Evolutionary conservation across 64 coral and sea anemone genomes (phyloP), one percentile per base, ranked within the genome.

Genomic region (Montipora efflorescens): DNA sequence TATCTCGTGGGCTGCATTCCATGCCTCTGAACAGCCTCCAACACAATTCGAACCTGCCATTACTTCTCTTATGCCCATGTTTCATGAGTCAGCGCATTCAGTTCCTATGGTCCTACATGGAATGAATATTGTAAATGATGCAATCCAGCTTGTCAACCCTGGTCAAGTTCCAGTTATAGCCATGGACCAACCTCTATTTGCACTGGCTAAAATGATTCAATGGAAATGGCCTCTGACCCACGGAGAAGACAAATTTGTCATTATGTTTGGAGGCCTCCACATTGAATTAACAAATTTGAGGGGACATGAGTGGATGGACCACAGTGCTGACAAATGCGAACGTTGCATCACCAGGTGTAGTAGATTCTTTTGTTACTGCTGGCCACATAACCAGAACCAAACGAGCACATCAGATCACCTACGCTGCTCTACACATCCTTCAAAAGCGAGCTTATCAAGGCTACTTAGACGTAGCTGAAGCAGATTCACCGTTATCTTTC

Each of bases 361-460:
- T 45, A 18, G 25, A 86, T 66, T 86, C 82, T 8, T 86, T 86
- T 25, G 10, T 86, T 22, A 68, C 53, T 23, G 20, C 11, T 9
- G 74, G 69, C 45, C 68, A 88, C 46, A 25, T 88, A n/a, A 88
- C 86, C 9, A 43, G 70, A 52, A 88, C 86, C 36, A 46, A 59
- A 51, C 86, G 16, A 11, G 86, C 86, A 48, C 86, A 88, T 50
- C 86, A 88, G 46, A 67, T 88, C 11, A 88, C 86, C 62, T 59
- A 59, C 14, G 86, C 86, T 48, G 47, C 58, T 88, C 86, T 88
- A 7, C 19, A 88, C 28, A 6, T 75, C 21, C 70, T 88, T 8
- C 19, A 36, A 19, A 5, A 75, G 22, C n/a, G 47, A 74, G 62
- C 68, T 14, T 88, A 88, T 49, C 14, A 74, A 49, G 86, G 5